phyloP scores from a whole-genome alignment of 2,113 vertebrate genomes.

The Gavialis gangeticus region DNA sequence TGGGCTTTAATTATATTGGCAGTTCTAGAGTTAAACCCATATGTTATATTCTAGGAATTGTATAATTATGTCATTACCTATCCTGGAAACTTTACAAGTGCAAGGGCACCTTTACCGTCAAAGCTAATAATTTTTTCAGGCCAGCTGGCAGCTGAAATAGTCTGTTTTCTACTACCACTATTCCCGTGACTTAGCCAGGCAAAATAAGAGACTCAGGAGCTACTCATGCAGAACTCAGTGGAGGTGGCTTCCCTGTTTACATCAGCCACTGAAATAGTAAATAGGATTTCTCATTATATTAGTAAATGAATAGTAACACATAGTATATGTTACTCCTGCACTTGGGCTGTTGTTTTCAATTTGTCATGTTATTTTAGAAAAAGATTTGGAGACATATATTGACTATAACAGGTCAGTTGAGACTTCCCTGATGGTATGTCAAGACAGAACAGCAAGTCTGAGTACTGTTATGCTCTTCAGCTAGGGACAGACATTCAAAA shows the following conservation, averaged over 20 bases:
- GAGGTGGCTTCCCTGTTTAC: neutral
- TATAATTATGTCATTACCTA: neutral
- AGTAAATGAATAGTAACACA: neutral
- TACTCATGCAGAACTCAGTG: neutral
- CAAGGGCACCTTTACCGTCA: conserved; percentile 14
- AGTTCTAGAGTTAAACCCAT: neutral
- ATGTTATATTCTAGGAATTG: neutral
- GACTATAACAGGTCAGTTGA: neutral
- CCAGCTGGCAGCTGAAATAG: conserved; percentile 4
- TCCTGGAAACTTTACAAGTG: neutral
- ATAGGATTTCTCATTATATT: neutral
- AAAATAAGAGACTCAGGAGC: neutral
- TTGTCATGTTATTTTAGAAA: neutral
- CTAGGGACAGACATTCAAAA: too few species aligned
- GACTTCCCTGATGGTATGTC: neutral
- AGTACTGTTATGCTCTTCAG: neutral
- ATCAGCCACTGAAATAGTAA: neutral
- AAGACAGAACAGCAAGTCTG: neutral
- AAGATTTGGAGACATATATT: neutral
- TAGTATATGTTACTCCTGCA: neutral
- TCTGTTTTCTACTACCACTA: neutral
- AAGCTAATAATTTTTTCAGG: neutral
- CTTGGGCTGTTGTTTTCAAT: neutral
- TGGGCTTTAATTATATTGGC: neutral
- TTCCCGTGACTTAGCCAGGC: neutral